phyloP scores from a whole-genome alignment of 92 coral and sea anemone genomes.

The Palythoa grandiflora region DNA sequence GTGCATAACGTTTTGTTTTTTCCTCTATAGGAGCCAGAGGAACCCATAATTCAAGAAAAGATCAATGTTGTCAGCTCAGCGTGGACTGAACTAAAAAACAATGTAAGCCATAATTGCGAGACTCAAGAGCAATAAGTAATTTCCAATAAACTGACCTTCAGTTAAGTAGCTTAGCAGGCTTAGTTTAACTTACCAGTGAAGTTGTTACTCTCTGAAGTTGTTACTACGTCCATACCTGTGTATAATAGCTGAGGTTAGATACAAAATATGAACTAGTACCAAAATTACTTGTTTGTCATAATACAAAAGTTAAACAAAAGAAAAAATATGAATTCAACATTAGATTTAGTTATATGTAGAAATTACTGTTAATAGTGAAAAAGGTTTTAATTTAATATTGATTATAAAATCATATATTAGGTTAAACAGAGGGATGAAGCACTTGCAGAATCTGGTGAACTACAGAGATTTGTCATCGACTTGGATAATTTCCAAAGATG shows the following conservation, averaged over 20 bases:
- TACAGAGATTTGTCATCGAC: constrained; percentile 95
- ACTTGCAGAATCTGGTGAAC: constrained; percentile 96
- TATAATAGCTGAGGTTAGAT: too few relatives aligned
- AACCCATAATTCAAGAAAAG: constrained; percentile 78
- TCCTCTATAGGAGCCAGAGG: constrained; percentile 81
- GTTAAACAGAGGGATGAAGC: constrained; percentile 97
- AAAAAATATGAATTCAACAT: too few relatives aligned
- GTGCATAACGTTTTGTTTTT: background rate
- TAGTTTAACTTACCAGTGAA: too few relatives aligned
- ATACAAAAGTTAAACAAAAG: too few relatives aligned
- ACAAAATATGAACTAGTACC: too few relatives aligned
- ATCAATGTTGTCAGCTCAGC: constrained; percentile 83
- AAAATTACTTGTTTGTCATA: too few relatives aligned
- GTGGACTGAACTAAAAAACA: constrained; percentile 83
- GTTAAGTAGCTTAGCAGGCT: too few relatives aligned
- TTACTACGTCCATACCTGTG: too few relatives aligned
- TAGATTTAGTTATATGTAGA: background rate
- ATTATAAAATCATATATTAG: constrained; percentile 35
- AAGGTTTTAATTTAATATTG: background rate
- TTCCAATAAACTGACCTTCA: too few relatives aligned
- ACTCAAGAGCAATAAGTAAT: too few relatives aligned
- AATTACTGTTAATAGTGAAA: background rate
- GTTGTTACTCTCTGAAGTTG: too few relatives aligned
- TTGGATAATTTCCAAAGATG: constrained; percentile 96
- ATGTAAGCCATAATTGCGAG: constrained; percentile 55